Conservation (phyloP, 2,797 vertebrate species). For the Syndactyla subalaris region DNA sequence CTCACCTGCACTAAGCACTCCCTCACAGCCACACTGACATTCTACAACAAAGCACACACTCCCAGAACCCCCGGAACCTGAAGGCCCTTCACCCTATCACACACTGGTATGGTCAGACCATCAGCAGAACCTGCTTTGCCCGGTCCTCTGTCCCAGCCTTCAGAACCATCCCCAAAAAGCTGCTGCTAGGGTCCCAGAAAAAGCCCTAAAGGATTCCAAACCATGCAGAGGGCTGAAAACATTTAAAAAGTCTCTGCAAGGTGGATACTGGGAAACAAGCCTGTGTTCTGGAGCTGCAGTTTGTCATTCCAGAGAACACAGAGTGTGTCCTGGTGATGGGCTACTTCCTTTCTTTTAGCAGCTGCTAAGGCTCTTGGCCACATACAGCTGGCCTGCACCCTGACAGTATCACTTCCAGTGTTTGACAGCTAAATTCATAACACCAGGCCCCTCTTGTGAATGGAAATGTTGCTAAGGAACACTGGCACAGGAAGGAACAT, state of each 20-base stretch:
- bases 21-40: fast-evolving
- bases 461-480: slow-evolving; percentile 51
- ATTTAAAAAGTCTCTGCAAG: not conserved
- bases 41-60: not conserved
- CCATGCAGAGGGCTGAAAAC: not conserved
- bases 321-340: not conserved
- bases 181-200: not conserved
- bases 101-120: not conserved
- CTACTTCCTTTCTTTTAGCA: slow-evolving; percentile 56
- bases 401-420: slow-evolving; percentile 74
- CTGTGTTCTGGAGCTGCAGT: not conserved
- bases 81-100: not conserved
- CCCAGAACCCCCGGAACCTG: not conserved
- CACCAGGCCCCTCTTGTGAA: slow-evolving; percentile 48
- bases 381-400: slow-evolving; percentile 74
- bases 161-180: not conserved
- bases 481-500: not conserved
- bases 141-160: not conserved
- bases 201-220: not conserved
- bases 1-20: not conserved
- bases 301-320: not conserved
- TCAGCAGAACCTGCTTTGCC: not conserved
- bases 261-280: not conserved
- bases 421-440: slow-evolving; percentile 79
- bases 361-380: slow-evolving; percentile 72